Evolutionary conservation across 2,888 invertebrate species (phyloP), one percentile per base, ranked within the genome.

Genomic region (Sicus ferrugineus): DNA sequence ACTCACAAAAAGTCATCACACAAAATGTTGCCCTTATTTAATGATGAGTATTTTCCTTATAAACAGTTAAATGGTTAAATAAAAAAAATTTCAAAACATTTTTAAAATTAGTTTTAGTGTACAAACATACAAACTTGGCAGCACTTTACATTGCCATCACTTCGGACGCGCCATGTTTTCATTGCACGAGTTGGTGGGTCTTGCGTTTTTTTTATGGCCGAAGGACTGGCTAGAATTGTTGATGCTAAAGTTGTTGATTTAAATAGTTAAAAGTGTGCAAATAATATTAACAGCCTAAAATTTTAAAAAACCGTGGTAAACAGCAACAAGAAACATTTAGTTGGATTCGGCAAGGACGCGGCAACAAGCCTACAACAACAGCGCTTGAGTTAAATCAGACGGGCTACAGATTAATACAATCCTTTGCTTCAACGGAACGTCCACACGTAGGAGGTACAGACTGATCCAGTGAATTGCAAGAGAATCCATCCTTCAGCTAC

Each of bases 361-460:
- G 58, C 58, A 58, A 14, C 59, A 59, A 23, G 11, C n/a, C 21
- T 19, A 19, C 14, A 19, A n/a, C 50, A 48, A 63, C 11, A n/a
- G 14, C 46, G 30, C 50, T 48, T 9, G 3, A 19, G 31, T 26
- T 2, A 31, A 16, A 42, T 26, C 23, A 5, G 23, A 23, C 31
- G 11, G 28, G 28, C 48, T 30, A 28, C 28, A 23, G 48, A 16
- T 21, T 11, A 48, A 26, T 16, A 61, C 42, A 34, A 34, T 11
- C 61, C 16, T 28, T 14, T 67, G 52, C 69, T n/a, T n/a, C n/a
- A n/a, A 42, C 42, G 42, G 42, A 71, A 72, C 70, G 71, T 68
- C 72, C 70, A 74, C 72, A 74, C 72, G 71, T 42, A 16, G 42
- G n/a, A 14, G 42, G 9, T 34, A 9, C 21, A 7, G 4, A 23